Percentiles rank a stretch among this genome's conserved stretches.
These are phyloP conservation scores for Poecilia velifera DNA, from an alignment of 2,797 vertebrate genomes.

Conservation along the genomic window DNA sequence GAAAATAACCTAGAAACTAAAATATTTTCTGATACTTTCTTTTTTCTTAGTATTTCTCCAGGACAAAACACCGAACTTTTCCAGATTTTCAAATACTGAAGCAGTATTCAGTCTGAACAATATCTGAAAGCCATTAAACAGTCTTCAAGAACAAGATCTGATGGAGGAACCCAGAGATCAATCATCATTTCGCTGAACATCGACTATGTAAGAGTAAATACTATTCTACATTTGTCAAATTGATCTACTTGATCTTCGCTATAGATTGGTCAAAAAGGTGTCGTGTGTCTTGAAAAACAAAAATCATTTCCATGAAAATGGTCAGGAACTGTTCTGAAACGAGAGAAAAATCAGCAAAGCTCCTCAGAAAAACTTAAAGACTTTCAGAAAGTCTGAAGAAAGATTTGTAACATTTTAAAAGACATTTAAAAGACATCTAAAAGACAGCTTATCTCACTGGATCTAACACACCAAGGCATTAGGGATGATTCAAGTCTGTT, in stretches of 20 bases:
- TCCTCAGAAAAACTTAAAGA: background rate
- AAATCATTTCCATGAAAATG: background rate
- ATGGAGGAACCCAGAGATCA: background rate
- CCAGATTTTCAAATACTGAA: background rate
- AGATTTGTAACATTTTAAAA: background rate
- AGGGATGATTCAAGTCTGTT: background rate
- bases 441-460: background rate
- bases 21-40: background rate
- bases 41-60: background rate
- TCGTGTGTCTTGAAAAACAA: background rate
- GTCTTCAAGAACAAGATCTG: background rate
- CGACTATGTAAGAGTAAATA: background rate
- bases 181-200: background rate
- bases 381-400: background rate
- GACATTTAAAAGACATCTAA: too few species aligned
- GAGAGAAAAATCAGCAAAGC: background rate
- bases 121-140: background rate
- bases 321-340: background rate
- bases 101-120: background rate
- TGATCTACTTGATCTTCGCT: background rate
- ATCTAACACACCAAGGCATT: background rate
- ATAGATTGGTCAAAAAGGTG: background rate
- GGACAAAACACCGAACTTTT: background rate
- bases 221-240: background rate
- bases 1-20: background rate